These are phyloP conservation scores for Hypselothyrea guttata DNA, from an alignment of 2,888 invertebrate genomes.

Conservation along the genomic window DNA sequence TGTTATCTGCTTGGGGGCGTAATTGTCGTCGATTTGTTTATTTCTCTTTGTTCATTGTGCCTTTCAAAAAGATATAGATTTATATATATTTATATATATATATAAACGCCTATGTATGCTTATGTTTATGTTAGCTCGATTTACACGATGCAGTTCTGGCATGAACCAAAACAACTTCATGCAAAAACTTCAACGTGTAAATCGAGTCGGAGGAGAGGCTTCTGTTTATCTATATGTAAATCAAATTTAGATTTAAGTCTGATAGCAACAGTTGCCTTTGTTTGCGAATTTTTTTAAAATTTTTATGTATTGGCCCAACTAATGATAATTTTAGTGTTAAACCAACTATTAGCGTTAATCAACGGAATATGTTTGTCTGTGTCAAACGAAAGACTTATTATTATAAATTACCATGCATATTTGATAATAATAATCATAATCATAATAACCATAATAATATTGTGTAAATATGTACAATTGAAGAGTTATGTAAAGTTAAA, in stretches of 20 bases:
- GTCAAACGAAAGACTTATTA: constrained; percentile 58
- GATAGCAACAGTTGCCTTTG: constrained; percentile 31
- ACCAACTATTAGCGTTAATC: constrained; percentile 30
- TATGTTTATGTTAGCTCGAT: constrained; percentile 2
- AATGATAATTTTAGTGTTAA: constrained; percentile 20
- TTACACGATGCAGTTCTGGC: too few relatives aligned
- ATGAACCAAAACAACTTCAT: too few relatives aligned
- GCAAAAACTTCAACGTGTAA: too few relatives aligned
- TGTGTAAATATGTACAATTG: constrained; percentile 37
- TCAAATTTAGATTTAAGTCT: constrained; percentile 13
- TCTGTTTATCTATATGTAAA: neutral
- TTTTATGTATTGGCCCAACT: constrained; percentile 14
- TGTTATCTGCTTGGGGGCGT: constrained; percentile 41
- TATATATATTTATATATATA: constrained; percentile 21
- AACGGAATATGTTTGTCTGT: constrained; percentile 18
- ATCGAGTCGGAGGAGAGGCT: too few relatives aligned
- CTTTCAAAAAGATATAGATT: constrained; percentile 39
- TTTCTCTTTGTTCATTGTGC: constrained; percentile 70
- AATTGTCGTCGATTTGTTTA: constrained; percentile 42
- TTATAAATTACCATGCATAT: constrained; percentile 37
- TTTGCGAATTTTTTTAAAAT: constrained; percentile 10
- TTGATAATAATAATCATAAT: constrained; percentile 20
- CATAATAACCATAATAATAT: too few relatives aligned
- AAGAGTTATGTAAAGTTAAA: constrained; percentile 16
- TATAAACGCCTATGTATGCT: constrained; percentile 6